Conservation (phyloP, 1,140 invertebrate genomes). For the Aphidius gifuensis region DNA sequence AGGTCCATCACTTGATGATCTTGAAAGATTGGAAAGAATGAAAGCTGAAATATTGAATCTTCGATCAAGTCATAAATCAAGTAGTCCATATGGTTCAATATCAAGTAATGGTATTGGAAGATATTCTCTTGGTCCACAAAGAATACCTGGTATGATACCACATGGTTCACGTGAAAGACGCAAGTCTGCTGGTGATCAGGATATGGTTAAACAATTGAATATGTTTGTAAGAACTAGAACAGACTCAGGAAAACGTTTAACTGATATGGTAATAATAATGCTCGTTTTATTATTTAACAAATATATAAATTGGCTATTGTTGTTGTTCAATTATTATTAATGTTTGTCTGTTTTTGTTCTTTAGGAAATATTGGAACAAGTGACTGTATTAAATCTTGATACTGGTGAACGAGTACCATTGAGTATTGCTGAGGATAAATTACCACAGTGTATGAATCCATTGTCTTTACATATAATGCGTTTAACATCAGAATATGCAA, state of each 20-base stretch:
- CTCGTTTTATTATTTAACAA: not conserved
- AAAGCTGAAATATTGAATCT: conserved; percentile 53
- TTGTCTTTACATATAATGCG: conserved; percentile 93
- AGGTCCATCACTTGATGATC: conserved; percentile 59
- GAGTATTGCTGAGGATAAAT: conserved; percentile 84
- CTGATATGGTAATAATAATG: conserved; percentile 64
- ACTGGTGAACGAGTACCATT: conserved; percentile 87
- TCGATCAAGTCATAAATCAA: conserved; percentile 44
- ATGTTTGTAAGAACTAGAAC: conserved; percentile 78
- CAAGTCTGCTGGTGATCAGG: conserved; percentile 72
- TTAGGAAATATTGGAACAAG: conserved; percentile 86
- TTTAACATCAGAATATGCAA: conserved; percentile 84
- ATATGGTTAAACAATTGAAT: conserved; percentile 66
- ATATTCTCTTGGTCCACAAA: conserved; percentile 60
- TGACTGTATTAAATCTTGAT: conserved; percentile 90
- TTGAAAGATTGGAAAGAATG: conserved; percentile 61
- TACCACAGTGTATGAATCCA: conserved; percentile 84
- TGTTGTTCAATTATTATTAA: not conserved
- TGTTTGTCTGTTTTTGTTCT: conserved; percentile 14
- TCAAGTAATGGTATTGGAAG: conserved; percentile 61
- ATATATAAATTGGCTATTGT: not conserved
- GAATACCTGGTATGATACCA: conserved; percentile 42
- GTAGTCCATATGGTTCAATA: conserved; percentile 53
- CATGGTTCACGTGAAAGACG: conserved; percentile 63
- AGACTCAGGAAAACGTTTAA: conserved; percentile 79